Evolutionary conservation across 2,888 invertebrate species (phyloP).

Genomic region (Clusia tigrina): DNA sequence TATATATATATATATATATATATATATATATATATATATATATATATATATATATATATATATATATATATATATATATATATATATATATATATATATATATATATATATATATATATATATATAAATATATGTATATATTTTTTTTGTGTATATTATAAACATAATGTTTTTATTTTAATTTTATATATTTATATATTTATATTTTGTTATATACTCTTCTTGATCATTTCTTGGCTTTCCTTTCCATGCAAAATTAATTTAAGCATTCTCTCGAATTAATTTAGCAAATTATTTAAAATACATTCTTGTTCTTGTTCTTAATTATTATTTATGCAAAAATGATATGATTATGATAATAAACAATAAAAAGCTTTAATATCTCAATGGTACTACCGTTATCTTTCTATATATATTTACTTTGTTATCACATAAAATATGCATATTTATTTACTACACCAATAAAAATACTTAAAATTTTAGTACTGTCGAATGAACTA

Average conservation of each 20-base stretch:
- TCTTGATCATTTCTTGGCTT: not conserved
- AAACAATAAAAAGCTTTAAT: conserved; percentile 13
- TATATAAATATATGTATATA: conserved; percentile 7
- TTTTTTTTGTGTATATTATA: conserved; percentile 11
- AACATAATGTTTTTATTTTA: conserved; percentile 3
- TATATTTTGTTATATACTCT: conserved; percentile 10
- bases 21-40: no score
- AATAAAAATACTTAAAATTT: no score
- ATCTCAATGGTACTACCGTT: not conserved
- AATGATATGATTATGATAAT: conserved; percentile 29
- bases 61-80: no score
- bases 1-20: no score
- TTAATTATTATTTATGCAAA: conserved; percentile 9
- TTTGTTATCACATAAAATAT: not conserved
- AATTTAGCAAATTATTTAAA: conserved; percentile 16
- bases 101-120: no score
- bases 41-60: no score
- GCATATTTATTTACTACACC: no score
- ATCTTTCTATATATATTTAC: not conserved
- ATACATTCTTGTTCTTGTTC: conserved; percentile 7
- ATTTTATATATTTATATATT: not conserved
- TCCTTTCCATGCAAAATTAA: not conserved
- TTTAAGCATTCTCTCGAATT: not conserved
- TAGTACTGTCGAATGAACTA: no score
- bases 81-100: no score